phyloP scores from a whole-genome alignment of 92 coral and sea anemone genomes.

The Paragorgia papillata region DNA sequence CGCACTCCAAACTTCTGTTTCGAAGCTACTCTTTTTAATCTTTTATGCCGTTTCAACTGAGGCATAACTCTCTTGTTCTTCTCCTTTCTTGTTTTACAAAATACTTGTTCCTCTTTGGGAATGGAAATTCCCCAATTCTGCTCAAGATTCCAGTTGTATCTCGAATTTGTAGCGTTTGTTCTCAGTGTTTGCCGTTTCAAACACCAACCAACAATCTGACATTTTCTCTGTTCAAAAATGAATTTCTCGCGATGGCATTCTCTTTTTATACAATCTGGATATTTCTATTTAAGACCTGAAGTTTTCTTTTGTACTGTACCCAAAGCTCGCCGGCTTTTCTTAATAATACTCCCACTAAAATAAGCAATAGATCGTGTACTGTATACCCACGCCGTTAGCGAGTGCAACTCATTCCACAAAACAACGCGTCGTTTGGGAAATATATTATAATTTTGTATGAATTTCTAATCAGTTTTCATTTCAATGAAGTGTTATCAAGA shows the following conservation, averaged over 20 bases:
- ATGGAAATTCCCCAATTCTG: neutral
- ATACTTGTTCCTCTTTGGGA: neutral
- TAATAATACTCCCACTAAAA: too few relatives aligned
- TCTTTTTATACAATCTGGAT: too few relatives aligned
- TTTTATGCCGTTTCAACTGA: constrained; percentile 37
- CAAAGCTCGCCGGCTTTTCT: too few relatives aligned
- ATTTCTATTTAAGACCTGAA: too few relatives aligned
- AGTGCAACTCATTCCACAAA: constrained; percentile 2
- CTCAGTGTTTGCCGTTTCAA: too few relatives aligned
- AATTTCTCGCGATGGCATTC: neutral
- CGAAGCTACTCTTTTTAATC: constrained; percentile 35
- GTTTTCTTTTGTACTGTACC: too few relatives aligned
- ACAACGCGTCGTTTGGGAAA: constrained; percentile 20
- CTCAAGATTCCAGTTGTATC: neutral
- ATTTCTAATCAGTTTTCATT: constrained; percentile 32
- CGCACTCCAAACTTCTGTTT: constrained; percentile 84
- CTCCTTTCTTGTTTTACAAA: neutral
- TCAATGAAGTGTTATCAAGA: constrained; percentile 12
- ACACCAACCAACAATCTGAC: neutral
- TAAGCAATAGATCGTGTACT: neutral
- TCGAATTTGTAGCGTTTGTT: too few relatives aligned
- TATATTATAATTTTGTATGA: constrained; percentile 21
- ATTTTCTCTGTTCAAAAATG: neutral
- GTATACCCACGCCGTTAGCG: constrained; percentile 29
- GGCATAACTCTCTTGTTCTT: constrained; percentile 2